Percentiles rank a stretch among this genome's conserved stretches.
phyloP scores from a whole-genome alignment of 2,113 vertebrate species.

The Platichthys stellatus region DNA sequence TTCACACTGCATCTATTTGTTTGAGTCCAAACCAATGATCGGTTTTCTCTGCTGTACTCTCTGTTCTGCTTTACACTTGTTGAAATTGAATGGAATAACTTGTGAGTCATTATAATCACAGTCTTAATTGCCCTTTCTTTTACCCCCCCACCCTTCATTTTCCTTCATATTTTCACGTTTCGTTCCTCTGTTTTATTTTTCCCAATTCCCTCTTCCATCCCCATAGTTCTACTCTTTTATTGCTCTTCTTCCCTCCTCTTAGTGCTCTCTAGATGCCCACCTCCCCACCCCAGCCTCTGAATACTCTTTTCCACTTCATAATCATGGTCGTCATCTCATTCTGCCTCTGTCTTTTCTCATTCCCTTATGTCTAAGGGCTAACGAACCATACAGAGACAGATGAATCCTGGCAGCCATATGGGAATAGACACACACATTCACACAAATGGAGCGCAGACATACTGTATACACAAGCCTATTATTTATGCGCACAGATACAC shows the following conservation, averaged over 20 bases:
- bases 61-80: not conserved
- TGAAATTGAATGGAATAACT: not conserved
- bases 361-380: constrained; percentile 8
- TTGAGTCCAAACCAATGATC: not conserved
- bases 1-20: not conserved
- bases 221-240: constrained; percentile 19
- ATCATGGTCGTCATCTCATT: constrained; percentile 25
- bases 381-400: constrained; percentile 5
- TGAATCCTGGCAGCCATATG: not conserved
- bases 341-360: constrained; percentile 6
- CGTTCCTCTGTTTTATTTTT: constrained; percentile 9
- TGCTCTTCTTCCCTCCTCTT: constrained; percentile 17
- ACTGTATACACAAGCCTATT: not conserved
- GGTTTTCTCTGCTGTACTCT: not conserved
- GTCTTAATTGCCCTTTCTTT: not conserved
- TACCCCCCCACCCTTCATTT: not conserved
- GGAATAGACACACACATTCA: not conserved
- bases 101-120: not conserved
- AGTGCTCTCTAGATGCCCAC: constrained; percentile 10
- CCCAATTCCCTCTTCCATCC: constrained; percentile 14
- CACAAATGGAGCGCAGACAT: not conserved
- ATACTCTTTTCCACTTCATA: constrained; percentile 29
- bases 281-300: constrained; percentile 8
- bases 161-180: constrained; percentile 1
- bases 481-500: not conserved